Evolutionary conservation across 2,113 vertebrate genomes (phyloP), one percentile per base, ranked within the genome.

Genomic region (Ursus arctos): DNA sequence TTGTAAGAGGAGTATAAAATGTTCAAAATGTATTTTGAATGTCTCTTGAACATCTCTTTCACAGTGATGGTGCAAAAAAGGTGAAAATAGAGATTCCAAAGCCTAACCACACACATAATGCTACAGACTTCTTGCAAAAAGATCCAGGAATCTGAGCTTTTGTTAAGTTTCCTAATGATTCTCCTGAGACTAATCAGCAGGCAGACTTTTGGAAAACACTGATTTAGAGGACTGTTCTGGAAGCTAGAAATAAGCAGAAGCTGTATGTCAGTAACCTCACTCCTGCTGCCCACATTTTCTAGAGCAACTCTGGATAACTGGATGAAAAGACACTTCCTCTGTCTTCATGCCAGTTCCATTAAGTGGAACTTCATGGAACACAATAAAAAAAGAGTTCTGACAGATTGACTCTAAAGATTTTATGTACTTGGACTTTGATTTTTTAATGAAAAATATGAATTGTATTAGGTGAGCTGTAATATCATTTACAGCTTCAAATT

Each of bases 401-500:
- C 61, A 94, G 47, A 33, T n/a, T 59, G 9, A 53, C 59, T 93
- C 53, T 77, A 69, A 72, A 91, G 11, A 90, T 79, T 12, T 7
- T 83, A 28, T 84, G 2, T 26, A 53, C 53, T 87, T 67, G 47
- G 7, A n/a, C 16, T 71, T 86, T 28, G 12, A 9, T 79, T 94
- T 89, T 51, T 55, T 65, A 80, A 49, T 71, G 4, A 76, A 95
- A 95, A 63, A 63, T 49, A 65, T 53, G 13, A 96, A 88, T 57
- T 95, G 4, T 53, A 79, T 84, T 92, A 76, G 6, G 40, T 67
- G 13, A 57, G 28, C 26, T 26, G 31, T 65, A 90, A 79, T 57
- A 53, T 19, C 15, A 90, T 36, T 61, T 77, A 69, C 16, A 93
- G 47, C 2, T 87, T 95, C 33, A 79, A 88, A 80, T 81, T 49